Evolutionary conservation across 2,797 vertebrate genomes (phyloP), one percentile per base, ranked within the genome.

Genomic region (Myotis findleyi): DNA sequence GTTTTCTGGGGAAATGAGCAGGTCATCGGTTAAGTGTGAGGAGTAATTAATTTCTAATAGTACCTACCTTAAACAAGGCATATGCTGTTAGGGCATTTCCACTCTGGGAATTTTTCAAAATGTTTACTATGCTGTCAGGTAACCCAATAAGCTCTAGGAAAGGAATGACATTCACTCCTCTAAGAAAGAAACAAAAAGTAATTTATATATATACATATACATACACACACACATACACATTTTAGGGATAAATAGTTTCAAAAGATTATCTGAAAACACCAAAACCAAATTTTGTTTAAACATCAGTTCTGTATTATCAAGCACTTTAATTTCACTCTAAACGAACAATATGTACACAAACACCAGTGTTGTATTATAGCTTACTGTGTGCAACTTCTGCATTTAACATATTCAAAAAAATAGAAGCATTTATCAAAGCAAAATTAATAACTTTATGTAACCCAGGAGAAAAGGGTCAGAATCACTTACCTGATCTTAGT

Each of bases 81-180:
- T 99, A 99, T 0, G 99, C 99, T 49, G 99, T 99, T 92, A 99
- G 98, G 17, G 99, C 99, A 76, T 99, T 99, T 83, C 99, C 99
- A 94, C 99, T 99, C 30, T 99, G 99, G 53, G 99, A 99, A 95
- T 99, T 98, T 98, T 99, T 99, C 98, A 99, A 98, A 96, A 99
- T 98, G 96, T 97, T 98, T 81, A 99, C 98, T 64, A 99, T 5
- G 5, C 98, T 99, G 96, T 99, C 99, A 79, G 99, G 99, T 68
- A 99, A 98, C 90, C 99, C 99, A 64, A 99, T 93, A 93, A 98
- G 81, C 97, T 99, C 99, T 91, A 99, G 98, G 97, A 99, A 99
- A 20, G 99, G 99, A 98, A 99, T 98, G 9, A 99, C 98, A 97
- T 99, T 99, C 97, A 99, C 98, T 83, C 99, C 99, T 98, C 99